Evolutionary conservation across 1,140 invertebrate genomes (phyloP).

Genomic region (Tetragonula clypearis): DNA sequence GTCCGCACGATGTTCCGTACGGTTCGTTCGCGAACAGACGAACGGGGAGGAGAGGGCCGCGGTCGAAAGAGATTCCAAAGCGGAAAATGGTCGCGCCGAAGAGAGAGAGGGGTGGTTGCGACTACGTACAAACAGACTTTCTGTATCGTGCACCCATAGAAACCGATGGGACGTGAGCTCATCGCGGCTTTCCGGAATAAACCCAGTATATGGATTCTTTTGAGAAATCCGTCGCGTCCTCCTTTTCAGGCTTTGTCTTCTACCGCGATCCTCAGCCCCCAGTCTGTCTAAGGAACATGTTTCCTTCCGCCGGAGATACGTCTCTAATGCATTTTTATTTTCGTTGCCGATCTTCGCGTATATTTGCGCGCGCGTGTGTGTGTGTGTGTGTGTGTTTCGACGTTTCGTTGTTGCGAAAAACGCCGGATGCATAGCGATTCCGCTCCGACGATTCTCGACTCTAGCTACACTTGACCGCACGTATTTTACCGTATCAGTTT

Average conservation of each 20-base stretch:
- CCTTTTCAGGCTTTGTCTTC: slow-evolving; percentile 22
- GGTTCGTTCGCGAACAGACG: background rate
- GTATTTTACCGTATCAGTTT: slow-evolving; percentile 1
- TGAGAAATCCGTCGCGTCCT: slow-evolving; percentile 29
- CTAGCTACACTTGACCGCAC: slow-evolving; percentile 22
- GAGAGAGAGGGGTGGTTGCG: background rate
- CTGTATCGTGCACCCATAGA: slow-evolving; percentile 24
- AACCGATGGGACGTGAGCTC: slow-evolving; percentile 45
- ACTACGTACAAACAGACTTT: slow-evolving; percentile 20
- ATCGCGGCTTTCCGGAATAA: slow-evolving; percentile 44
- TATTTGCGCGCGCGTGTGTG: too few species aligned
- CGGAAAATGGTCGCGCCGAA: background rate
- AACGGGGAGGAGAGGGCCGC: background rate
- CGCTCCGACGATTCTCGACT: background rate
- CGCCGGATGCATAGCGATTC: slow-evolving; percentile 20
- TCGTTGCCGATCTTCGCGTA: background rate
- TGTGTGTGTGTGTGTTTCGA: background rate
- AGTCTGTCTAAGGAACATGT: background rate
- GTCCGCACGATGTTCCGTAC: background rate
- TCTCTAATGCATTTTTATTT: slow-evolving; percentile 36
- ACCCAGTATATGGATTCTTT: slow-evolving; percentile 33
- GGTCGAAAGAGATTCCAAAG: background rate
- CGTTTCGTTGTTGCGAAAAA: background rate
- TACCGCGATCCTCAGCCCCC: background rate
- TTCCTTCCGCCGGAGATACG: background rate